phyloP scores from a whole-genome alignment of 2,888 invertebrate genomes.

The Volucella bombylans region DNA sequence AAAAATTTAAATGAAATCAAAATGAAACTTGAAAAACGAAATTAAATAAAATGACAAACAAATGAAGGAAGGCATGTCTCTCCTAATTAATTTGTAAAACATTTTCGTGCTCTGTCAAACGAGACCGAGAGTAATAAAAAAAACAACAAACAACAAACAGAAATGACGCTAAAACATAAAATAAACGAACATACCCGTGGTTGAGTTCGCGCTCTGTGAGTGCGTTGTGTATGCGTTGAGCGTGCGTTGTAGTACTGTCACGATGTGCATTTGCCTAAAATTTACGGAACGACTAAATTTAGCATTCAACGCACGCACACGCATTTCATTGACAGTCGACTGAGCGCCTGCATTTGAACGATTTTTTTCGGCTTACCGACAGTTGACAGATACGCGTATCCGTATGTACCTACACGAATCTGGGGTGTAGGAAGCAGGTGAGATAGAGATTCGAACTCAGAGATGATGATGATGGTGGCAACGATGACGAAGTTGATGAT shows the following conservation, averaged over 20 bases:
- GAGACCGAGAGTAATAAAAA: conserved; percentile 12
- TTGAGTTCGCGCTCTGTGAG: not conserved
- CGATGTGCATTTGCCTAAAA: conserved; percentile 16
- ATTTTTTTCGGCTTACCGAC: conserved; percentile 27
- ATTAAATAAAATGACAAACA: conserved; percentile 43
- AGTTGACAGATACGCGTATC: conserved; percentile 7
- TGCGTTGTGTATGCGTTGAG: conserved; percentile 19
- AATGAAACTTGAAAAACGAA: conserved; percentile 10
- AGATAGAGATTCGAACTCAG: conserved; percentile 26
- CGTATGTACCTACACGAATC: not conserved
- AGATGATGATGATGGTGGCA: conserved; percentile 4
- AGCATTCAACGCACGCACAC: conserved; percentile 69
- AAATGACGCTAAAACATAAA: not conserved
- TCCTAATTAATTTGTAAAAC: conserved; percentile 53
- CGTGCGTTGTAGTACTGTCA: too few relatives aligned
- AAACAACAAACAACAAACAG: too few relatives aligned
- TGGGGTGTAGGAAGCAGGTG: conserved; percentile 58
- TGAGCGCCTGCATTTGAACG: conserved; percentile 44
- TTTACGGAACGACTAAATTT: conserved; percentile 43
- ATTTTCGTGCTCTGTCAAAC: conserved; percentile 36
- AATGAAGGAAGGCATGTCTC: conserved; percentile 62
- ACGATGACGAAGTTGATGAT: conserved; percentile 10
- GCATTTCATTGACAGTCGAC: conserved; percentile 59
- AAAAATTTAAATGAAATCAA: conserved; percentile 25
- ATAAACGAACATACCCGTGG: not conserved